Evolutionary conservation across 2,797 vertebrate genomes (phyloP).

Genomic region (Melanotaenia maccullochi): DNA sequence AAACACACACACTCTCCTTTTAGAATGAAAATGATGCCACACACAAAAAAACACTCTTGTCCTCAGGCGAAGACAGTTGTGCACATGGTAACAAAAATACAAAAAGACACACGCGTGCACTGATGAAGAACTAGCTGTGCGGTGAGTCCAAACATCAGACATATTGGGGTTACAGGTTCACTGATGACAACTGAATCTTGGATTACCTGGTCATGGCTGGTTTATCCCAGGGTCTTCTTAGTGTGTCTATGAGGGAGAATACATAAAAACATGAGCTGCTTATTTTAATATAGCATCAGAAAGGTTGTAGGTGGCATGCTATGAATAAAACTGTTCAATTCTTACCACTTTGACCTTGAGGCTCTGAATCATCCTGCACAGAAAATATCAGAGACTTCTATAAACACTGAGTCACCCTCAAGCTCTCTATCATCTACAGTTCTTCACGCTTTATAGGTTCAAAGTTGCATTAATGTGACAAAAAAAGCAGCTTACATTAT

Average conservation of each 20-base stretch:
- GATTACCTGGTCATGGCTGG: slow-evolving; percentile 79
- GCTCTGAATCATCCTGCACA: slow-evolving; percentile 86
- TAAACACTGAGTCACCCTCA: slow-evolving; percentile 47
- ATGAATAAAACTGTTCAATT: slow-evolving; percentile 39
- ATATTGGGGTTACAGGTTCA: slow-evolving; percentile 10
- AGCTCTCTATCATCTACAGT: slow-evolving; percentile 2
- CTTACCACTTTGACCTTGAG: slow-evolving; percentile 81
- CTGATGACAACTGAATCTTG: not conserved
- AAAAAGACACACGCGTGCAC: slow-evolving; percentile 13
- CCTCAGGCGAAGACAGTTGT: slow-evolving; percentile 17
- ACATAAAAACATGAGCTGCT: slow-evolving; percentile 15
- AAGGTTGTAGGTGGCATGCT: slow-evolving; percentile 22
- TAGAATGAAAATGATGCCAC: slow-evolving; percentile 67
- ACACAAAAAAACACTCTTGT: slow-evolving; percentile 28
- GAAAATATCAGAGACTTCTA: slow-evolving; percentile 36
- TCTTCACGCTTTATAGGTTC: slow-evolving; percentile 8
- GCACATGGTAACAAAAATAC: slow-evolving; percentile 18
- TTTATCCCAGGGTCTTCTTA: slow-evolving; percentile 86
- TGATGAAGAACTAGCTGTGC: slow-evolving; percentile 30
- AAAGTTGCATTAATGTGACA: not conserved
- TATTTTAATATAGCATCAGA: slow-evolving; percentile 2
- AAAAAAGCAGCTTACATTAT: slow-evolving; percentile 71
- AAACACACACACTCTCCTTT: slow-evolving; percentile 74
- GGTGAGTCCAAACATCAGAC: slow-evolving; percentile 35
- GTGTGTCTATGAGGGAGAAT: slow-evolving; percentile 67